Evolutionary conservation across 1,140 invertebrate species (phyloP).

Genomic region (Saccostrea glomerata): DNA sequence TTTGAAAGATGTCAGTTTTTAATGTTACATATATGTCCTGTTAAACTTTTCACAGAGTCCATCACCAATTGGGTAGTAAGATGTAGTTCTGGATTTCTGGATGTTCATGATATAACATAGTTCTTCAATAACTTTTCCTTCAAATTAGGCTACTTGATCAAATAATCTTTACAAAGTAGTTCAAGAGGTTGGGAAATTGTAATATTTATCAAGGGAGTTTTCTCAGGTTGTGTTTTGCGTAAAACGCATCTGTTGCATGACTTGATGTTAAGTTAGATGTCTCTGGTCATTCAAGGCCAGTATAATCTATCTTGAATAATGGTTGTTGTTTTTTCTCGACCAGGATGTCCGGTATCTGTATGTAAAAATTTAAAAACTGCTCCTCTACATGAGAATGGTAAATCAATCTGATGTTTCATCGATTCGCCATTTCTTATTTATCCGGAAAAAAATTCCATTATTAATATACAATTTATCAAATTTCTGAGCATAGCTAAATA

Average conservation of each 20-base stretch:
- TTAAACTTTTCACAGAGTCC: no score
- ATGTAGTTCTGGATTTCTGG: slow-evolving; percentile 51
- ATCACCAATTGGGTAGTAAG: slow-evolving; percentile 56
- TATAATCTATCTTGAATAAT: neutral
- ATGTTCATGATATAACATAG: slow-evolving; percentile 36
- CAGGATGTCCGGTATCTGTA: neutral
- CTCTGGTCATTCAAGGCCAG: slow-evolving; percentile 2
- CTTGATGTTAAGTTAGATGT: neutral
- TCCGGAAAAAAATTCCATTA: neutral
- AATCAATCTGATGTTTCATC: neutral
- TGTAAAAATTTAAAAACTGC: neutral
- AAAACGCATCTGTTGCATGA: neutral
- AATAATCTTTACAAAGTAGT: slow-evolving; percentile 34
- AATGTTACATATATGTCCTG: no score
- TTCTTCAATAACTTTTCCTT: slow-evolving; percentile 42
- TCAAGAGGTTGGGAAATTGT: slow-evolving; percentile 2
- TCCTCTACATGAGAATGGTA: neutral
- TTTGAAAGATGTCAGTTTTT: no score
- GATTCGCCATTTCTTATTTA: neutral
- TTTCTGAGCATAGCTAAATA: neutral
- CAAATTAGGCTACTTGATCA: slow-evolving; percentile 50
- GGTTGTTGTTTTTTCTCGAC: neutral
- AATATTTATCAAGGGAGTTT: neutral
- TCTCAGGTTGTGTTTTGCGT: neutral
- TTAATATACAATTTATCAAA: neutral